These are phyloP conservation scores for Dromaius novaehollandiae DNA, from an alignment of 2,113 vertebrate genomes.

Conservation along the genomic window DNA sequence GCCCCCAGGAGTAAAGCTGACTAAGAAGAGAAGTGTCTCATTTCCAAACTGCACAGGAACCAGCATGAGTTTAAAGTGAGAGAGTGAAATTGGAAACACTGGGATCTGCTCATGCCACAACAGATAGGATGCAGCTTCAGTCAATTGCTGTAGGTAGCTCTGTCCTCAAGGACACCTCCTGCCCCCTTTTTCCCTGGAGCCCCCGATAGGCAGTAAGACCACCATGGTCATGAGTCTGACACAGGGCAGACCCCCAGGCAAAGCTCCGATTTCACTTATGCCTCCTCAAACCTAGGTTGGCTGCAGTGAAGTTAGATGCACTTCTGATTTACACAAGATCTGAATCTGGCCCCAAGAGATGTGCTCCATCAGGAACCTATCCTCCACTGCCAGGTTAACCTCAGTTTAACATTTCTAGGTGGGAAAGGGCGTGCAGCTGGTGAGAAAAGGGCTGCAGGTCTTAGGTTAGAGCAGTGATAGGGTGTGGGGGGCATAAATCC, in stretches of 20 bases:
- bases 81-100: background rate
- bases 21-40: background rate
- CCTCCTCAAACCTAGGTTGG: background rate
- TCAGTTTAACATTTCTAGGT: background rate
- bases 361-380: background rate
- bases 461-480: background rate
- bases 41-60: background rate
- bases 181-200: background rate
- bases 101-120: background rate
- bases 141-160: background rate
- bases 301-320: background rate
- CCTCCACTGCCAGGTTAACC: background rate
- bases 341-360: background rate
- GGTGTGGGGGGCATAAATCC: background rate
- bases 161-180: background rate
- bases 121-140: background rate
- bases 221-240: background rate
- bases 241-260: background rate
- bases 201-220: background rate
- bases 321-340: background rate
- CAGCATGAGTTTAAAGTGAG: background rate
- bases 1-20: background rate
- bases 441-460: background rate
- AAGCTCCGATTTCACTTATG: background rate
- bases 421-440: background rate